Conservation (phyloP, 2,888 invertebrate genomes). For the Dione juno region DNA sequence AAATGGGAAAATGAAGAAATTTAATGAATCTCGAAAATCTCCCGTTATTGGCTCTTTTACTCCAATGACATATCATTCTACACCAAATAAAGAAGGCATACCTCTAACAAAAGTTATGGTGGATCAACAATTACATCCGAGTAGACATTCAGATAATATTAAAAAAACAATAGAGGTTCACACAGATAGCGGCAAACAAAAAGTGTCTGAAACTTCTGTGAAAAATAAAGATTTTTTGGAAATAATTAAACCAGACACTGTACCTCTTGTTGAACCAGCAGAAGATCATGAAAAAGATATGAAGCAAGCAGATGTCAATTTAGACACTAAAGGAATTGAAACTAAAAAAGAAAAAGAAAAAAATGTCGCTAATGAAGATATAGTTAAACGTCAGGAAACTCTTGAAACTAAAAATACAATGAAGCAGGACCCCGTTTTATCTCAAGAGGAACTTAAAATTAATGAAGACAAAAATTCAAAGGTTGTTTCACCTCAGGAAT, state of each 20-base stretch:
- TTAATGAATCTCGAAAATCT: conserved; percentile 73
- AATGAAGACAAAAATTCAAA: neutral
- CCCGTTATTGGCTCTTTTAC: conserved; percentile 72
- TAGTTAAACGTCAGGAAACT: neutral
- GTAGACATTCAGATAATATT: conserved; percentile 72
- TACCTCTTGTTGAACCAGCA: conserved; percentile 31
- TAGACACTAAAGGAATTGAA: neutral
- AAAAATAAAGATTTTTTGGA: conserved; percentile 47
- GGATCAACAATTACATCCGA: conserved; percentile 73
- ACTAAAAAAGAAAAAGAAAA: neutral
- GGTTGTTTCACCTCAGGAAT: neutral
- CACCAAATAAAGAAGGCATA: conserved; percentile 76
- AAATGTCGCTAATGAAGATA: neutral
- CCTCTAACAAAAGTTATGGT: conserved; percentile 79
- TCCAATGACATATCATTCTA: conserved; percentile 76
- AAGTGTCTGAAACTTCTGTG: conserved; percentile 51
- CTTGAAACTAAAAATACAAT: conserved; percentile 9
- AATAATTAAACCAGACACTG: conserved; percentile 32
- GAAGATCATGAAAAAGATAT: neutral
- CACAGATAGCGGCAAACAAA: conserved; percentile 67
- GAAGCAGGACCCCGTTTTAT: neutral
- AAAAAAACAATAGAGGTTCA: conserved; percentile 79
- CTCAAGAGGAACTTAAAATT: neutral
- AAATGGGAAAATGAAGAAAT: conserved; percentile 72
- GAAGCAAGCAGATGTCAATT: neutral